Evolutionary conservation across 1,140 invertebrate genomes (phyloP).

Genomic region (Ceratitis capitata): DNA sequence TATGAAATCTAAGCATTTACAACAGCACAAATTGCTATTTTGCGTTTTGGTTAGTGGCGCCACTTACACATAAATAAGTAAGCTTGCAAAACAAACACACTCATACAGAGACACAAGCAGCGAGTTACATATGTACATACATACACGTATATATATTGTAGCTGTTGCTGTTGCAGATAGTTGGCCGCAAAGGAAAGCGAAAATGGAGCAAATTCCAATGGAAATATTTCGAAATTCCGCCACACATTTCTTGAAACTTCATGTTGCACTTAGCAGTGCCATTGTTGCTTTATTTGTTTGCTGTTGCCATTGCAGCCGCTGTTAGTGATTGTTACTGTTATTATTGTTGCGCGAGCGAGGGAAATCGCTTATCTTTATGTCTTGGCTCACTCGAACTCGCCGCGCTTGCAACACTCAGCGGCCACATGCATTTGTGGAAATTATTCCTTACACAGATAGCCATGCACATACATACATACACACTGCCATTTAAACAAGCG

Average conservation of each 20-base stretch:
- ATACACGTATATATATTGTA: no score
- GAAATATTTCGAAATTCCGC: background rate
- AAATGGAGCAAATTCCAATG: conserved; percentile 12
- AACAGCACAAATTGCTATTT: conserved; percentile 23
- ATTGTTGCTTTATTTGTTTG: background rate
- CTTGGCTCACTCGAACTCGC: background rate
- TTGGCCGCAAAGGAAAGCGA: conserved; percentile 9
- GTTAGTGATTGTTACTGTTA: conserved; percentile 34
- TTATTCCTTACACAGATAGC: background rate
- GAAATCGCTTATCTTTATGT: conserved; percentile 26
- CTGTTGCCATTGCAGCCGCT: background rate
- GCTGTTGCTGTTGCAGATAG: background rate
- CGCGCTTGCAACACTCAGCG: background rate
- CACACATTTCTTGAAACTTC: background rate
- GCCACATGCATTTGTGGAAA: background rate
- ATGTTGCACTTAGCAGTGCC: no score
- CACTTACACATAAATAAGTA: background rate
- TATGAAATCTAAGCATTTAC: background rate
- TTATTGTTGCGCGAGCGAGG: conserved; percentile 8
- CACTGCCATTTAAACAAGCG: no score
- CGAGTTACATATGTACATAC: background rate
- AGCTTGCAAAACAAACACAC: background rate
- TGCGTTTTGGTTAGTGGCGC: background rate
- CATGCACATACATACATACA: background rate
- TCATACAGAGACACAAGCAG: background rate